Percentiles rank a stretch among this genome's conserved stretches.
Evolutionary conservation across 1,140 invertebrate species (phyloP).

Genomic region (Plutomurus gul): DNA sequence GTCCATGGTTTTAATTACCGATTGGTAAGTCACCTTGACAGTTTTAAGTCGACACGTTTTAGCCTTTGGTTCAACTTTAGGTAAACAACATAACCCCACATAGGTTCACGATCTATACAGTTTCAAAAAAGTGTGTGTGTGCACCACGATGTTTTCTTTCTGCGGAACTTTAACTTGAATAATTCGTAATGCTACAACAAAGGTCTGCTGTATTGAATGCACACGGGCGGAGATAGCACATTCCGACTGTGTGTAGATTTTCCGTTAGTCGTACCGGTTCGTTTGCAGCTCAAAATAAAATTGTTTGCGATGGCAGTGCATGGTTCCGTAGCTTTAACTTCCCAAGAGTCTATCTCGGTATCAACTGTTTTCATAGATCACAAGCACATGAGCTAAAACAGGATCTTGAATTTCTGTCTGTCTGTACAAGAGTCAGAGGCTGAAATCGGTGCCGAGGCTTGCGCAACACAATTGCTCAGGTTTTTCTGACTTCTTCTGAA

Average conservation of each 20-base stretch:
- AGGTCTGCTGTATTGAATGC: neutral
- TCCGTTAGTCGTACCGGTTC: neutral
- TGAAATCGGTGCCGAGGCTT: constrained; percentile 5
- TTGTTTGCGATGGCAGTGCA: neutral
- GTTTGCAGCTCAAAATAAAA: constrained; percentile 27
- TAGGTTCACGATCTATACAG: no score
- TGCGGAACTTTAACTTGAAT: neutral
- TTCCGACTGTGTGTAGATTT: constrained; percentile 14
- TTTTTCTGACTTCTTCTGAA: neutral
- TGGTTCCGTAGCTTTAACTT: neutral
- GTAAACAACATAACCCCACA: no score
- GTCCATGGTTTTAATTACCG: neutral
- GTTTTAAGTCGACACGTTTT: no score
- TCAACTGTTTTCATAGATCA: constrained; percentile 21
- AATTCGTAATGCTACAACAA: neutral
- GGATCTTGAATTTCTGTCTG: neutral
- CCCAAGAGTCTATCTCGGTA: neutral
- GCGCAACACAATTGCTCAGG: neutral
- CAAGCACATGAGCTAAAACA: constrained; percentile 23
- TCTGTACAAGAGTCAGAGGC: constrained; percentile 6
- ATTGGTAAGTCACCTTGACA: neutral
- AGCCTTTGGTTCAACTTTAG: no score
- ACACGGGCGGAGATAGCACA: neutral
- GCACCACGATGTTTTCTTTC: constrained; percentile 1
- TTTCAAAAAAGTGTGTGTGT: neutral